Evolutionary conservation across 2,113 vertebrate species (phyloP), one percentile per base, ranked within the genome.

Genomic region (Percopsis transmontana): DNA sequence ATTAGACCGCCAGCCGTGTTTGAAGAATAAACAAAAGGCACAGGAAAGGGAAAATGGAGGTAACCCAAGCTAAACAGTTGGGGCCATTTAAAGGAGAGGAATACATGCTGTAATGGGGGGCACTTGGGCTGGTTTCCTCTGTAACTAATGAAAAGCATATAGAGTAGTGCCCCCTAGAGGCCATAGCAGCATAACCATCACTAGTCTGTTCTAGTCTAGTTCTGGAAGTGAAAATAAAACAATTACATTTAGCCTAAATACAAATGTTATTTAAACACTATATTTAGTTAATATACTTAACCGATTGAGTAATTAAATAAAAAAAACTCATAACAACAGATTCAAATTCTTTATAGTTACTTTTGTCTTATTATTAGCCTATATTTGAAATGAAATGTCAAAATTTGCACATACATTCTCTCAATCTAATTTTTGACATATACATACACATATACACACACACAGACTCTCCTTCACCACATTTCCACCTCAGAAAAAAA

Each of bases 11-110:
- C 42, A 53, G 40, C 11, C 53, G 56, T 48, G 71, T 79, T 65
- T 70, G 33, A 73, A 66, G 55, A 14, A 70, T 44, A 79, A 79
- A 76, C 70, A 77, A 67, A 72, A 84, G n/a, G 47, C 60, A 42
- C 57, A 42, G 45, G 40, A 59, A 68, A 65, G 56, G 44, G 45
- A 73, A 89, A 82, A 77, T 58, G 54, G 68, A 69, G 66, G 56
- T 72, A 74, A 42, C 66, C 68, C 54, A 86, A 86, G 72, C 80
- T 53, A 77, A 85, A 90, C 70, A 85, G 71, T 62, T 60, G 57
- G 62, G 67, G 66, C 80, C 74, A 86, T 87, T 89, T 82, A 79
- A 79, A 79, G 62, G 69, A 83, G 80, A 85, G 73, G 81, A 86
- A 83, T 77, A 60, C 64, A 47, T 13, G 40, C 9, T 6, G 66